phyloP scores from a whole-genome alignment of 2,797 vertebrate genomes.

The Gymnocypris eckloni region DNA sequence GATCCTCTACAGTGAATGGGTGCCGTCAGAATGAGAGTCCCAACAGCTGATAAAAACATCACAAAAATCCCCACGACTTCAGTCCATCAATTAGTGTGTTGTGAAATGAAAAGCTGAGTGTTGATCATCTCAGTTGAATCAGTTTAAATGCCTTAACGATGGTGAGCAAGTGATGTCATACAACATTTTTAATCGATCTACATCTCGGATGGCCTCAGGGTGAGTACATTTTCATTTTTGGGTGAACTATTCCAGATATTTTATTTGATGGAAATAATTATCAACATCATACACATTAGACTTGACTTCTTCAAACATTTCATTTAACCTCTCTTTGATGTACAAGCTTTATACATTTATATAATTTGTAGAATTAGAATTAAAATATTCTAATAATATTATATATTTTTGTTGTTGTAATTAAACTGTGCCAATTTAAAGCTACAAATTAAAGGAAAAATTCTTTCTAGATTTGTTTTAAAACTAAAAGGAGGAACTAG shows the following conservation, averaged over 20 bases:
- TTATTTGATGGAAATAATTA: background rate
- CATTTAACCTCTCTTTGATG: background rate
- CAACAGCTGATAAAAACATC: background rate
- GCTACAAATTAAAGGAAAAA: slow-evolving; percentile 1
- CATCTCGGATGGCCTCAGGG: background rate
- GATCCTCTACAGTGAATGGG: background rate
- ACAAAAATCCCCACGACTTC: background rate
- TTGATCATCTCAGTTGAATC: background rate
- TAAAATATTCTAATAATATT: background rate
- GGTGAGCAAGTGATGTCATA: background rate
- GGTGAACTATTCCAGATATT: background rate
- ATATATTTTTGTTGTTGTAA: background rate
- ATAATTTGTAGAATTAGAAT: background rate
- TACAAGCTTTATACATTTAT: background rate
- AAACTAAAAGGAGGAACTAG: slow-evolving; percentile 10
- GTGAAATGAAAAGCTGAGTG: background rate
- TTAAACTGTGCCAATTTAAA: background rate
- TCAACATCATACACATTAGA: background rate
- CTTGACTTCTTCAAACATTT: background rate
- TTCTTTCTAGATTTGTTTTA: slow-evolving; percentile 11
- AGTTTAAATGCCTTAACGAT: background rate
- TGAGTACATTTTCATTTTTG: background rate
- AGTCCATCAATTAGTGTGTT: background rate
- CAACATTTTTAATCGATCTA: background rate
- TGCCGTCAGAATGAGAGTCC: background rate